Percentiles rank a stretch among this genome's conserved stretches.
Conservation (phyloP, 2,113 vertebrate species). For the Nycticorax nycticorax region DNA sequence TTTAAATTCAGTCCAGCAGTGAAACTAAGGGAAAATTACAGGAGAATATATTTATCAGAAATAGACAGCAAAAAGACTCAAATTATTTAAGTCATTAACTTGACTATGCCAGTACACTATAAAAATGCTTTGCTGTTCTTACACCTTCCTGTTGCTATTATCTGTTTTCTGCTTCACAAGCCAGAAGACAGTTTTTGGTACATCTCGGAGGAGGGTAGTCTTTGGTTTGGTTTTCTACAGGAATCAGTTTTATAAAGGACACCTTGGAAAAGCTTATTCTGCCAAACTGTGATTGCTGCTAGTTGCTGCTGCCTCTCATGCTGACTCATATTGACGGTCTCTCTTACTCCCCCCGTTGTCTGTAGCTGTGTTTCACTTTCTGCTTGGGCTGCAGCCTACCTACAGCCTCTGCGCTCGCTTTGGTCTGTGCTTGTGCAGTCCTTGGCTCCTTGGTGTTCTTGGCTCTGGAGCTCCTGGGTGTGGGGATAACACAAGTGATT, state of each 20-base stretch:
- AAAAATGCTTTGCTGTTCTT: neutral
- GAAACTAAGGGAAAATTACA: neutral
- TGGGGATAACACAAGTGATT: neutral
- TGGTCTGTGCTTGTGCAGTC: neutral
- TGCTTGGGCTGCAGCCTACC: neutral
- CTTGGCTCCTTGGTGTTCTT: neutral
- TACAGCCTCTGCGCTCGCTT: rapidly evolving
- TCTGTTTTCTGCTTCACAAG: neutral
- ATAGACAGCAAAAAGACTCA: neutral
- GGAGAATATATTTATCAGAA: neutral
- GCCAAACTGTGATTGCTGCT: neutral
- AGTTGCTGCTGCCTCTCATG: neutral
- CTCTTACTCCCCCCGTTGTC: neutral
- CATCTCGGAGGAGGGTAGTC: neutral
- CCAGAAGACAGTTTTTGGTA: neutral
- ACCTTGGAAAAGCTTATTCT: neutral
- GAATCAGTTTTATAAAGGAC: neutral
- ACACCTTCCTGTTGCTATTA: neutral
- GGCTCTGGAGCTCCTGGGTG: neutral
- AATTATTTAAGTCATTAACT: neutral
- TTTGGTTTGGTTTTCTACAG: neutral
- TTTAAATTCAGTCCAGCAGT: neutral
- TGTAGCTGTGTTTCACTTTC: neutral
- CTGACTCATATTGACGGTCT: rapidly evolving
- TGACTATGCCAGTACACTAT: neutral